Evolutionary conservation across 2,888 invertebrate genomes (phyloP).

Genomic region (Tromatobia lineatoria): DNA sequence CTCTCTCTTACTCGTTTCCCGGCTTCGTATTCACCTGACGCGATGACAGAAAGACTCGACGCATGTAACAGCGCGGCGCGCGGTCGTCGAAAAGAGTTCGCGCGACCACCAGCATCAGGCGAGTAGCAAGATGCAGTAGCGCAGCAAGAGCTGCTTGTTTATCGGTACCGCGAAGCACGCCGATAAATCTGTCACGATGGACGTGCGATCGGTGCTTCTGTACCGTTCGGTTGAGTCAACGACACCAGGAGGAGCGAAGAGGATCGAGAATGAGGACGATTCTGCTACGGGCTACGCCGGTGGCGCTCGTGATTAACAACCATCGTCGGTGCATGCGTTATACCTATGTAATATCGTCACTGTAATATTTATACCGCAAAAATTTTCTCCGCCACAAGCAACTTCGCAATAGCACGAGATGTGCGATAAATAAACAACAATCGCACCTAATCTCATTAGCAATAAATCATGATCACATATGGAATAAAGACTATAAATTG

Average conservation of each 20-base stretch:
- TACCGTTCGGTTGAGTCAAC: constrained; percentile 43
- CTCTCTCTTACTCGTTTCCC: constrained; percentile 8
- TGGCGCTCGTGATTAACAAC: constrained; percentile 63
- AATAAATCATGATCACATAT: constrained; percentile 23
- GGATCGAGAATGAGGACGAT: constrained; percentile 50
- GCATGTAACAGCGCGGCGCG: constrained; percentile 27
- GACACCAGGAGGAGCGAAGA: constrained; percentile 44
- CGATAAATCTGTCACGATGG: constrained; percentile 68
- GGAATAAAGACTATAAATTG: not conserved
- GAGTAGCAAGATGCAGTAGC: constrained; percentile 25
- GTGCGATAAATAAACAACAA: constrained; percentile 20
- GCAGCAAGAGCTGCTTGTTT: constrained; percentile 60
- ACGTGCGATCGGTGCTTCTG: constrained; percentile 61
- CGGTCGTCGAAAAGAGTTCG: constrained; percentile 51
- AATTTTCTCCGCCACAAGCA: not conserved
- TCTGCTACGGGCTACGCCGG: constrained; percentile 47
- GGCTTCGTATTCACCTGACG: constrained; percentile 27
- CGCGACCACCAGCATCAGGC: constrained; percentile 61
- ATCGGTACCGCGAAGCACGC: constrained; percentile 67
- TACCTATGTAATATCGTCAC: constrained; percentile 44
- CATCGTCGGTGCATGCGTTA: constrained; percentile 49
- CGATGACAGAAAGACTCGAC: constrained; percentile 61
- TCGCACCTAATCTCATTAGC: constrained; percentile 24
- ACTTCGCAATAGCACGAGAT: not conserved
- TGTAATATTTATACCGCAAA: constrained; percentile 5